A percentile compares a stretch with the other conserved stretches of the same genome.
phyloP scores from a whole-genome alignment of 2,888 invertebrate species.

The Pantelozetes paolii region DNA sequence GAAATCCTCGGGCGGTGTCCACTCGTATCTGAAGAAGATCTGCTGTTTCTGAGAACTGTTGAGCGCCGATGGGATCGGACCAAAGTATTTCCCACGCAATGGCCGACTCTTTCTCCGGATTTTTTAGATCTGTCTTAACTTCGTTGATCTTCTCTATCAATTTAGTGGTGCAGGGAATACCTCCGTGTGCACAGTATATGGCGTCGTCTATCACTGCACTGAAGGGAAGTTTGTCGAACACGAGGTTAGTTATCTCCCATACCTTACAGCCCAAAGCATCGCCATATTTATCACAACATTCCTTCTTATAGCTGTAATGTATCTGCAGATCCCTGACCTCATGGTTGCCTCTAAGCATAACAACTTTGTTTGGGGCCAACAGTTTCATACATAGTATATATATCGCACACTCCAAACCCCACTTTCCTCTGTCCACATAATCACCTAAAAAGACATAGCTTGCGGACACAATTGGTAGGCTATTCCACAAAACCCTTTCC shows the following conservation, averaged over 20 bases:
- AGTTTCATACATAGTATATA: conserved; percentile 68
- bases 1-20: conserved; percentile 59
- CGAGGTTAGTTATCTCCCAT: conserved; percentile 67
- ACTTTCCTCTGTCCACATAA: conserved; percentile 69
- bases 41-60: conserved; percentile 40
- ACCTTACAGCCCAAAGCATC: conserved; percentile 60
- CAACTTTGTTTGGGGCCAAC: conserved; percentile 63
- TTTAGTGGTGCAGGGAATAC: conserved; percentile 61
- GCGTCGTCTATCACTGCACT: conserved; percentile 69
- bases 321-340: conserved; percentile 70
- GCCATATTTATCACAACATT: conserved; percentile 66
- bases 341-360: conserved; percentile 68
- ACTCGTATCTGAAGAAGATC: conserved; percentile 24
- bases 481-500: conserved; percentile 16
- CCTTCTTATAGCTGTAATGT: conserved; percentile 69
- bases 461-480: conserved; percentile 61
- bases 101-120: conserved; percentile 65
- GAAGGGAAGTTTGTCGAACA: conserved; percentile 68
- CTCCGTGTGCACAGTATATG: conserved; percentile 74
- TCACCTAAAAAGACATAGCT: conserved; percentile 69
- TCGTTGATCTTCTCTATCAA: conserved; percentile 57
- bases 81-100: conserved; percentile 74
- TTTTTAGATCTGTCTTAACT: conserved; percentile 62
- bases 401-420: conserved; percentile 59
- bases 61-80: conserved; percentile 59